Evolutionary conservation across 2,797 vertebrate species (phyloP).

Genomic region (Sebastes wilsoni): DNA sequence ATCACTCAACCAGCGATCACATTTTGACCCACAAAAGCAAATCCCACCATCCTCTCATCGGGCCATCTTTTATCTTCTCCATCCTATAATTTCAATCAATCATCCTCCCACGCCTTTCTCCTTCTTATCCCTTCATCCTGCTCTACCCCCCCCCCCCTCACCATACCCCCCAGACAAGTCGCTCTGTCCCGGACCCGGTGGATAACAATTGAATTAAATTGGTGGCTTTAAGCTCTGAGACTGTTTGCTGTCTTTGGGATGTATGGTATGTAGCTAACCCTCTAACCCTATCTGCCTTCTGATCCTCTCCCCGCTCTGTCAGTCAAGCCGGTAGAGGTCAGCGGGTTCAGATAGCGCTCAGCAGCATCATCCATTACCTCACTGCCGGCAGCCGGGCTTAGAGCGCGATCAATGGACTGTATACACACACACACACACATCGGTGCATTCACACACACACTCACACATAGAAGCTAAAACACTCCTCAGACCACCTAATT

Average conservation of each 20-base stretch:
- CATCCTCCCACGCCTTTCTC: constrained; percentile 31
- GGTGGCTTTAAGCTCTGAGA: constrained; percentile 37
- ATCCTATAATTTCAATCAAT: constrained; percentile 41
- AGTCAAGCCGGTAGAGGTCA: constrained; percentile 57
- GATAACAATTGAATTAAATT: constrained; percentile 51
- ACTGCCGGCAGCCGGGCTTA: constrained; percentile 40
- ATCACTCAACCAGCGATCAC: constrained; percentile 32
- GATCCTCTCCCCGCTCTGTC: constrained; percentile 53
- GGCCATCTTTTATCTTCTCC: constrained; percentile 34
- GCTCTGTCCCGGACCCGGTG: not conserved
- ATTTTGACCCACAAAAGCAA: constrained; percentile 47
- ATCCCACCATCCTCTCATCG: constrained; percentile 44
- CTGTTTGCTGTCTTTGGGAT: constrained; percentile 42
- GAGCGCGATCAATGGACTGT: constrained; percentile 39
- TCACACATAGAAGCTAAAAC: not conserved
- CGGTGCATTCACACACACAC: not conserved
- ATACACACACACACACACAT: too few species aligned
- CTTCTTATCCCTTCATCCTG: constrained; percentile 41
- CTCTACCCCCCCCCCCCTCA: not conserved
- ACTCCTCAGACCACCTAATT: constrained; percentile 27
- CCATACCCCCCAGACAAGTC: not conserved
- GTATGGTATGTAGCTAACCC: constrained; percentile 41
- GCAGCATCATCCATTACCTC: constrained; percentile 63
- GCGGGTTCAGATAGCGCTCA: constrained; percentile 53
- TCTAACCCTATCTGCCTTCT: constrained; percentile 36